A percentile compares a stretch with the other conserved stretches of the same genome.
phyloP scores from a whole-genome alignment of 2,888 invertebrate genomes.

The Cinara cedri region DNA sequence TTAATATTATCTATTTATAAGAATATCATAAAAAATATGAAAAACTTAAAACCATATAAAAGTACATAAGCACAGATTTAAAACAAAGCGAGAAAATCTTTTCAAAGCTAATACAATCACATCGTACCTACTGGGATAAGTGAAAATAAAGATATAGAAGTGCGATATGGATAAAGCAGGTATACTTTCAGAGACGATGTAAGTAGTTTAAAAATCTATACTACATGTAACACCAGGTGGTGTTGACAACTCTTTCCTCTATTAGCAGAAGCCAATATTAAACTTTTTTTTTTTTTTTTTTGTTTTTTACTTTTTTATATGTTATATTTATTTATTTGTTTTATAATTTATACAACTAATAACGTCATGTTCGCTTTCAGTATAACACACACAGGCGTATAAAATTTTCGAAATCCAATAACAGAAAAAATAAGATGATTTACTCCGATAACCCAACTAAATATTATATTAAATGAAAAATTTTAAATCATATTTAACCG shows the following conservation, averaged over 20 bases:
- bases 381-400: background rate
- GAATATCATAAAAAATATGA: too few relatives aligned
- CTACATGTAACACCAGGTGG: conserved; percentile 33
- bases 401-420: background rate
- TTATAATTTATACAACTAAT: conserved; percentile 5
- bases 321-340: background rate
- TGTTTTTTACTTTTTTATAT: background rate
- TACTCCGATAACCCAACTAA: background rate
- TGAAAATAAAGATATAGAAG: conserved; percentile 26
- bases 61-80: too few relatives aligned
- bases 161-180: background rate
- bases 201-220: conserved; percentile 45
- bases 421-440: background rate
- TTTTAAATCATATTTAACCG: background rate
- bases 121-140: background rate
- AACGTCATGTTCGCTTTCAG: conserved; percentile 4
- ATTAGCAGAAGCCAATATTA: conserved; percentile 35
- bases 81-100: background rate
- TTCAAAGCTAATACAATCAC: background rate
- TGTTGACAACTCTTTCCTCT: conserved; percentile 30
- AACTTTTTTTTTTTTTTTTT: background rate
- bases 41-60: too few relatives aligned
- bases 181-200: conserved; percentile 1
- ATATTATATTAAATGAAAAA: background rate
- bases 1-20: too few relatives aligned